Evolutionary conservation across 2,888 invertebrate species (phyloP), one percentile per base, ranked within the genome.

Genomic region (Meliscaeva auricollis): DNA sequence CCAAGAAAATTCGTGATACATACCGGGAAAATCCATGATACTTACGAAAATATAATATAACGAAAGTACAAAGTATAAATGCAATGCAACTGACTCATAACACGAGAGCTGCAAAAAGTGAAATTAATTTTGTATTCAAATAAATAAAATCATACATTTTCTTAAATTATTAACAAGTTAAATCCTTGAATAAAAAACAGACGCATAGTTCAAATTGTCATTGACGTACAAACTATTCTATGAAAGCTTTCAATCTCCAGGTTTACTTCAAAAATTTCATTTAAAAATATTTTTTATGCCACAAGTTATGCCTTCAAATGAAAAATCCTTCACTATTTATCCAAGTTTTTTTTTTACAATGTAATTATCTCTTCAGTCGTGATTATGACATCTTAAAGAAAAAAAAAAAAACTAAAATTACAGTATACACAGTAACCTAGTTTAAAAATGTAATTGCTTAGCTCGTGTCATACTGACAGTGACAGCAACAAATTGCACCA

Each of bases 381-480:
- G 41, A 9, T 62, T 62, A 62, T 62, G 62, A 62, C 62, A 44
- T 62, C 38, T 62, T 15, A 9, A 41, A 60, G 41, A 41, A 60
- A 60, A 60, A 9, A 60, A 62, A 62, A 58, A 17, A 11, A 17
- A 20, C 4, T 4, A 15, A 44, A 54, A 15, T n/a, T 60, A 26
- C 26, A 11, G 8, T 44, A 62, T 26, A 22, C n/a, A 41, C 44
- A 44, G 62, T 62, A 62, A 62, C 62, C 62, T 26, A 62, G 44
- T 62, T 62, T 62, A 15, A 62, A 15, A 62, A 15, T 13, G 38
- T 62, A 62, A 62, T 62, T 62, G 62, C 62, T 62, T 30, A 62
- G 62, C 62, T 62, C 44, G 41, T 62, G 62, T n/a, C 44, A 62
- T 44, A 26, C 15, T 44, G 62, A 26, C 62, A 44, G 41, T 44